These are phyloP conservation scores for Zapornia atra DNA, from an alignment of 2,113 vertebrate species.

Conservation along the genomic window DNA sequence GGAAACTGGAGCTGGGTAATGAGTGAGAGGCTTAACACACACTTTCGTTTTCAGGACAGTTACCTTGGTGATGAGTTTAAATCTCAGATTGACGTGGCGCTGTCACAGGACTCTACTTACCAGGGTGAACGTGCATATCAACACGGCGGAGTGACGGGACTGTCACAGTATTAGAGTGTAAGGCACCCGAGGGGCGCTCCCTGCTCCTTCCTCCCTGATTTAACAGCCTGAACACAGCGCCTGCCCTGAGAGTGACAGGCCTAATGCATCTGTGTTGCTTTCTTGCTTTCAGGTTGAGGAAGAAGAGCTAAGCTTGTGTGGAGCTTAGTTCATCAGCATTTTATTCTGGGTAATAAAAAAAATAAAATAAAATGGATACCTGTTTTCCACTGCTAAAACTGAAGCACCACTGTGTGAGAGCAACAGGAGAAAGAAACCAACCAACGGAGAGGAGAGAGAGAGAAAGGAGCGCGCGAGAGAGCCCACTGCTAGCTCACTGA, in stretches of 20 bases:
- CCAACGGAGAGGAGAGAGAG: constrained; percentile 76
- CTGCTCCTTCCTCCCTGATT: not conserved
- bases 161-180: constrained; percentile 99
- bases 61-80: constrained; percentile 99
- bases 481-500: constrained; percentile 84
- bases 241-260: accelerated
- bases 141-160: constrained; percentile 96
- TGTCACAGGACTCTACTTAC: constrained; percentile 99
- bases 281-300: constrained; percentile 78
- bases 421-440: constrained; percentile 87
- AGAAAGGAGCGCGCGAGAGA: constrained; percentile 71
- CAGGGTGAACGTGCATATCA: constrained; percentile 99
- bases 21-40: not conserved
- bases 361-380: constrained; percentile 97
- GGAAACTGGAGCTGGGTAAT: not conserved
- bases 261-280: not conserved
- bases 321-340: constrained; percentile 94
- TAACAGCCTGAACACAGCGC: accelerated
- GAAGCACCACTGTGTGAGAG: constrained; percentile 96
- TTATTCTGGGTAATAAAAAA: constrained; percentile 96
- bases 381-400: constrained; percentile 99
- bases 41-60: constrained; percentile 86
- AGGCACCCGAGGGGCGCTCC: constrained; percentile 43
- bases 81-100: constrained; percentile 97
- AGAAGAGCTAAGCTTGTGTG: constrained; percentile 88